Base-by-base conservation (phyloP, 2,888 invertebrate species). In the Pollenia labialis region DNA sequence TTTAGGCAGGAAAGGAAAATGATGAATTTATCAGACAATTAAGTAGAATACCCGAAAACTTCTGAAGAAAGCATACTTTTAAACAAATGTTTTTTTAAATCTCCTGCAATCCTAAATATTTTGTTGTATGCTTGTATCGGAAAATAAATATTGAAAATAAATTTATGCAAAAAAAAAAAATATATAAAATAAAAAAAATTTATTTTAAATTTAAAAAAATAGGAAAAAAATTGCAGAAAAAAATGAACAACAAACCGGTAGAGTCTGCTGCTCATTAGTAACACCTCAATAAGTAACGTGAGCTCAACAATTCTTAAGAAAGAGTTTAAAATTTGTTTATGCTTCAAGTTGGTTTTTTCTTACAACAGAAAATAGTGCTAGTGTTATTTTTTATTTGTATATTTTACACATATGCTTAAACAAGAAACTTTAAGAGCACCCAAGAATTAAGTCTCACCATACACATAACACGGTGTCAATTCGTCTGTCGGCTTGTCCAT, bases 261-360 rank as follows among this genome's bases (percentile, higher is more conserved):
- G 79, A 84, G 66, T 76, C 68, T 79, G 79, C 60, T 60, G 60
- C 50, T 84, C 84, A 87, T 87, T 81, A 77, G 77, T 69, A 77
- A 87, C 84, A 87, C 87, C 87, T 80, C 81, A 81, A 72, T 44
- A 32, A 42, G 84, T 79, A 87, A 87, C 58, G 56, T 81, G 87
- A 87, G 72, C 58, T 23, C 11, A 50, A 44, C 54, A 60, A 60
- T 84, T 84, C 74, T 48, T 72, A 60, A 79, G 84, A 84, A 84
- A 79, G 54, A 84, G 66, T 84, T 32, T 52, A 54, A 64, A 71
- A 18, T 71, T 71, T 62, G 23, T 71, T 16, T n/a, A 8, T 40
- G 8, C 16, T 44, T 50, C 14, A 48, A 46, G 68, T 50, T 68
- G 69, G 50, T 60, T 72, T 81, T 44, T 40, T 69, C 52, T 71